Evolutionary conservation across 1,140 invertebrate species (phyloP), one percentile per base, ranked within the genome.

Genomic region (Nasonia vitripennis): DNA sequence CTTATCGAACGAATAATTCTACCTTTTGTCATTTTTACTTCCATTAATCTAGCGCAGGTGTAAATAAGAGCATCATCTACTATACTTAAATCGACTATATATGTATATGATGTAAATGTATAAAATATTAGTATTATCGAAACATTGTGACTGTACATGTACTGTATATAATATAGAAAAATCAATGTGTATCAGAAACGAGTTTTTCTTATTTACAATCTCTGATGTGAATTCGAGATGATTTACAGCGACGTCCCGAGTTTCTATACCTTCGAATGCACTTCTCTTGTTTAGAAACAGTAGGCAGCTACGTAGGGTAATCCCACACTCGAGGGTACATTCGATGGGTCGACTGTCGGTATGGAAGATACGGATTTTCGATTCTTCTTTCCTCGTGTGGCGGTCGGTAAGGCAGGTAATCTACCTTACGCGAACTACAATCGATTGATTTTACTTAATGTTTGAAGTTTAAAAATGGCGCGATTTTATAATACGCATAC

Each of bases 131-230:
- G 79, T 87, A 86, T 81, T 83, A 87, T 88, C 85, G 88, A 87
- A 55, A 67, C 62, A 55, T 67, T 85, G 83, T 85, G 70, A 80
- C 83, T 85, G 83, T 85, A 87, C 87, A 90, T 89, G 87, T 88
- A 90, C 83, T 90, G 89, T 90, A 90, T 89, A 90, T 90, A 90
- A 87, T 86, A 84, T 81, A 78, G 80, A 81, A 87, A 87, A 87
- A 75, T 87, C 80, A 87, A 79, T 81, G 81, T 89, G 86, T 89
- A 88, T 81, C 81, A 85, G 79, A 86, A 73, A 81, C n/a, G 20
- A 34, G 41, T 78, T 78, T 73, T 31, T 55, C 62, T 70, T 51
- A 31, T 70, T 78, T 74, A n/a, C n/a, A n/a, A 70, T 70, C 6
- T 11, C 27, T 27, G 27, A 2, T 27, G 27, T 27, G 27, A 27